These are phyloP conservation scores for Patella ulyssiponensis DNA, from an alignment of 2,888 invertebrate species.

Conservation along the genomic window DNA sequence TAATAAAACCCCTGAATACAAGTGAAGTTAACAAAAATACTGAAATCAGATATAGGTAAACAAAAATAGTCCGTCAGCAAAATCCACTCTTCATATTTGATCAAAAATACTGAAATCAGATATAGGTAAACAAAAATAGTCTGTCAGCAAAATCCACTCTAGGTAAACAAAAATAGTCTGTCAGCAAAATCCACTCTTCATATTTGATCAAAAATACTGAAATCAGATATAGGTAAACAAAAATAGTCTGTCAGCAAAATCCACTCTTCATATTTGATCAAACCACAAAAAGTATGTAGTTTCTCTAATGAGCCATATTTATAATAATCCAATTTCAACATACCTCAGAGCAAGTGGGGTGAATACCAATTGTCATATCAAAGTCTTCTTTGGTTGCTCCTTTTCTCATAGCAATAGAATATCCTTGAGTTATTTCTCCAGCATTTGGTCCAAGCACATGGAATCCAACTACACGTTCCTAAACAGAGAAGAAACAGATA, in stretches of 20 bases:
- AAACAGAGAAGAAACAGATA: not conserved
- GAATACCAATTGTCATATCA: conserved; percentile 77
- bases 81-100: no score
- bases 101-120: not conserved
- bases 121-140: not conserved
- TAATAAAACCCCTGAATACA: no score
- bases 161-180: not conserved
- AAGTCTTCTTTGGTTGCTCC: conserved; percentile 76
- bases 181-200: not conserved
- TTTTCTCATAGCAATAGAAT: conserved; percentile 75
- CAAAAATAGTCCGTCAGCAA: no score
- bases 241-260: not conserved
- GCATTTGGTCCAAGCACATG: conserved; percentile 78
- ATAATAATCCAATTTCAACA: not conserved
- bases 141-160: not conserved
- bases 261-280: not conserved
- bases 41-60: no score
- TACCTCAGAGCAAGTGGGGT: conserved; percentile 78
- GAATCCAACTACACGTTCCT: conserved; percentile 74
- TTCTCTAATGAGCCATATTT: no score
- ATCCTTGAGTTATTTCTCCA: conserved; percentile 79
- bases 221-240: not conserved
- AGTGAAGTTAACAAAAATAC: no score
- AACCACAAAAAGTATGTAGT: not conserved
- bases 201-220: not conserved